Base-by-base conservation (phyloP, 1,140 invertebrate genomes). In the Campoletis sonorensis region DNA sequence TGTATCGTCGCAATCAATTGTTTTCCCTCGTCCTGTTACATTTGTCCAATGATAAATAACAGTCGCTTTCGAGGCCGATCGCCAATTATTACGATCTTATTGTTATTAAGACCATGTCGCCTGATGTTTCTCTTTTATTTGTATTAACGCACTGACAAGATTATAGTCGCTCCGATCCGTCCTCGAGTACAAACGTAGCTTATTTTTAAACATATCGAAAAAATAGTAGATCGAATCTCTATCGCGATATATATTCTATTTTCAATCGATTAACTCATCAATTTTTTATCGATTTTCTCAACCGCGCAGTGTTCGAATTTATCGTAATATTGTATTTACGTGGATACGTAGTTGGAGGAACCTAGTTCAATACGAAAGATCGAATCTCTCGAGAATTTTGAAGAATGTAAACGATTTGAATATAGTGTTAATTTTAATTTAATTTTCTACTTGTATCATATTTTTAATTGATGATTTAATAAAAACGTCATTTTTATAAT, bases 141-240 rank as follows among this genome's bases (percentile, higher is more conserved):
- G n/a, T 51, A 26, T 26, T n/a, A 54, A 75, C 11, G 26, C n/a
- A 75, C 23, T 27, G 45, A 33, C 72, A 54, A 54, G 51, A 54
- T 54, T 40, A 54, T 30, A n/a, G 40, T 75, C 40, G 45, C 72
- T 75, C 72, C 26, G 26, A 75, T 75, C 72, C 72, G 72, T 75
- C 72, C 72, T 75, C 49, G 72, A 75, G 72, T 75, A 75, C 72
- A 75, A 75, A 75, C 49, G 72, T 75, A 75, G 49, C 0, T 72
- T 0, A 23, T 72, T n/a, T n/a, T n/a, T 54, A 18, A 30, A 27
- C 18, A 75, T 75, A 64, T 26, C 10, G 30, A 51, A 37, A 49
- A n/a, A 49, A 45, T 26, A 54, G 26, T n/a, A 5, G n/a, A 51
- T 37, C 16, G 49, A 33, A 70, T 37, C n/a, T 37, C 1, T 10